Base-by-base conservation (phyloP, 35 echinoderm and acorn worm genomes). In the Apostichopus parvimensis region DNA sequence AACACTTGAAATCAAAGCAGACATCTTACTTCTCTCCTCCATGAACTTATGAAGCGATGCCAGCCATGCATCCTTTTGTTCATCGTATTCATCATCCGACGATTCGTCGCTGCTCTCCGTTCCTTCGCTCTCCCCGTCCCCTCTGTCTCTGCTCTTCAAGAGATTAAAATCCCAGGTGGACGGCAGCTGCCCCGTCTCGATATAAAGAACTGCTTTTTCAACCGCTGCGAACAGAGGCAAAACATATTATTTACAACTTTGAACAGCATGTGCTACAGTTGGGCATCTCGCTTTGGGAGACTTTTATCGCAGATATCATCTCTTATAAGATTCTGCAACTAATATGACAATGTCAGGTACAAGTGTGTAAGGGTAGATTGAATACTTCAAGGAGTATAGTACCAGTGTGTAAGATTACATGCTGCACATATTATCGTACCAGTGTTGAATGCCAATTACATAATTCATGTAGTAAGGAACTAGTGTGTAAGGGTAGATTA, bases 11-110 rank as follows among this genome's bases (percentile, higher is more conserved):
- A 45, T 45, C 34, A 45, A 45, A 45, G 0, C 34, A 45, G 34
- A 45, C 45, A 14, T 45, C 87, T 93, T 85, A 96, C 97, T 91
- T 96, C 95, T 96, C 58, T 98, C 97, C 79, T 98, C 97, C 97
- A 98, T 98, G 79, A 98, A 98, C 79, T 98, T 98, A 79, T 98
- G 95, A 24, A 98, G 91, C 18, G 94, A 95, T 66, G 97, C 97
- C n/a, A 98, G 87, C 97, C 97, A 98, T 6, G 94, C 94, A 94
- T 98, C 97, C n/a, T 93, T 96, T 64, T 98, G 90, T 62, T 92
- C 93, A 87, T 98, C 97, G 79, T 96, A 98, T 34, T 98, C 97
- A 93, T 98, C 97, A 84, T 96, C 97, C 1, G 91, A 93, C 1
- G 91, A 91, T 15, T 98, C 97, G 25, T 96, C 95, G 57, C 93